These are phyloP conservation scores for Cecropterus lyciades DNA, from an alignment of 1,140 invertebrate species.

Conservation along the genomic window DNA sequence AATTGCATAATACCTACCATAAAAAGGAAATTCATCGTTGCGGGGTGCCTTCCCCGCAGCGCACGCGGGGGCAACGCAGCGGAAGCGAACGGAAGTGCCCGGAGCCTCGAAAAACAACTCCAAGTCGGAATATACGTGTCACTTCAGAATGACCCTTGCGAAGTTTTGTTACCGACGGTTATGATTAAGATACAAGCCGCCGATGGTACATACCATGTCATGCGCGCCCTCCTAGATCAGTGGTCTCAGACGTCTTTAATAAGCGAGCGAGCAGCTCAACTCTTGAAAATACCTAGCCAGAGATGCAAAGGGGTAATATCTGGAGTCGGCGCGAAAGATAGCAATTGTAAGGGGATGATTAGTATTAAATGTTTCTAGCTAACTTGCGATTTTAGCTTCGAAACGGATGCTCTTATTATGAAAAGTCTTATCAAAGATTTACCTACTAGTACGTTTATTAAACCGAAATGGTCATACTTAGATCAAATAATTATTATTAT, in stretches of 20 bases:
- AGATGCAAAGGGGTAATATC: not conserved
- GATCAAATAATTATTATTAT: not conserved
- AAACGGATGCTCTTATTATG: not conserved
- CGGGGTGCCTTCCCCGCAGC: too few species aligned
- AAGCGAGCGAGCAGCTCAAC: not conserved
- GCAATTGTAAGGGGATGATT: not conserved
- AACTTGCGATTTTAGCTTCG: not conserved
- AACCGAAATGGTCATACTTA: not conserved
- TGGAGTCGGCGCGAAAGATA: not conserved
- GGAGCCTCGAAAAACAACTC: too few species aligned
- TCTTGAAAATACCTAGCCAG: not conserved
- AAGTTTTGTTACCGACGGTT: too few species aligned
- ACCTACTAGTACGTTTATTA: not conserved
- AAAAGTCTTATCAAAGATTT: not conserved
- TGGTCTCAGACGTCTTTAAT: not conserved
- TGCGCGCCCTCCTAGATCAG: slow-evolving; percentile 1
- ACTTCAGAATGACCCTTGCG: too few species aligned
- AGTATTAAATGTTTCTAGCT: not conserved
- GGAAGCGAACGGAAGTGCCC: too few species aligned
- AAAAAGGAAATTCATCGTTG: too few species aligned
- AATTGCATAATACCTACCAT: too few species aligned
- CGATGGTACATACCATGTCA: not conserved
- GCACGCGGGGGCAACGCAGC: too few species aligned
- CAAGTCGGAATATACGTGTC: too few species aligned
- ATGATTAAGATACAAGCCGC: too few species aligned